phyloP scores from a whole-genome alignment of 2,797 vertebrate species.

The Geotrypetes seraphini region DNA sequence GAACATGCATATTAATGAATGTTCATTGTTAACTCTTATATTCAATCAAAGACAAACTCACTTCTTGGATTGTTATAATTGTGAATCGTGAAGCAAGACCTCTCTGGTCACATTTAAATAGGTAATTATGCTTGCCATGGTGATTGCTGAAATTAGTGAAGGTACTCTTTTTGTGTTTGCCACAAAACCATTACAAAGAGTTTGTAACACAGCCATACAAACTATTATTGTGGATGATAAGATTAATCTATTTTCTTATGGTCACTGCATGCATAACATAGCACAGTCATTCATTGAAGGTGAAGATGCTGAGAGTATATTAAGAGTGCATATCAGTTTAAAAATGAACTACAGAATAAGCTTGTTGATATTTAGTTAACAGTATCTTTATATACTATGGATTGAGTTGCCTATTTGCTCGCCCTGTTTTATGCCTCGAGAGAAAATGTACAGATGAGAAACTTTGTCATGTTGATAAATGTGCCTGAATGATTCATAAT shows the following conservation, averaged over 20 bases:
- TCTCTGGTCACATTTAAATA: too few species aligned
- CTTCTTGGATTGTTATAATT: too few species aligned
- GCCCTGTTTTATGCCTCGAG: slow-evolving; percentile 38
- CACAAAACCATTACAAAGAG: background rate
- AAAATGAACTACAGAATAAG: slow-evolving; percentile 22
- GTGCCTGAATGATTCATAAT: slow-evolving; percentile 36
- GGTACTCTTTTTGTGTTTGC: slow-evolving; percentile 19
- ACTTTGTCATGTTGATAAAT: slow-evolving; percentile 35
- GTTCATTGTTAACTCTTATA: too few species aligned
- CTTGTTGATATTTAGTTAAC: slow-evolving; percentile 40
- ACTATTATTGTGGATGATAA: slow-evolving; percentile 1
- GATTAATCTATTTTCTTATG: slow-evolving; percentile 1
- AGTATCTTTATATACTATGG: slow-evolving; percentile 37
- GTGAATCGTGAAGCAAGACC: too few species aligned
- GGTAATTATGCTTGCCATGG: too few species aligned
- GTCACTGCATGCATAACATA: slow-evolving; percentile 3
- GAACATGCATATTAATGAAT: too few species aligned
- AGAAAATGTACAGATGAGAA: slow-evolving; percentile 22
- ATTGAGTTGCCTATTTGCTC: slow-evolving; percentile 29
- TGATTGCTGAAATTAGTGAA: too few species aligned
- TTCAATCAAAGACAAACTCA: too few species aligned
- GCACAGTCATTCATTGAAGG: slow-evolving; percentile 3
- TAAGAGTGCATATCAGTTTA: slow-evolving; percentile 23
- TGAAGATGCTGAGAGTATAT: slow-evolving; percentile 19
- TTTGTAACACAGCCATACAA: background rate